Evolutionary conservation across 1,140 invertebrate genomes (phyloP), one percentile per base, ranked within the genome.

Genomic region (Phymorhynchus buccinoides): DNA sequence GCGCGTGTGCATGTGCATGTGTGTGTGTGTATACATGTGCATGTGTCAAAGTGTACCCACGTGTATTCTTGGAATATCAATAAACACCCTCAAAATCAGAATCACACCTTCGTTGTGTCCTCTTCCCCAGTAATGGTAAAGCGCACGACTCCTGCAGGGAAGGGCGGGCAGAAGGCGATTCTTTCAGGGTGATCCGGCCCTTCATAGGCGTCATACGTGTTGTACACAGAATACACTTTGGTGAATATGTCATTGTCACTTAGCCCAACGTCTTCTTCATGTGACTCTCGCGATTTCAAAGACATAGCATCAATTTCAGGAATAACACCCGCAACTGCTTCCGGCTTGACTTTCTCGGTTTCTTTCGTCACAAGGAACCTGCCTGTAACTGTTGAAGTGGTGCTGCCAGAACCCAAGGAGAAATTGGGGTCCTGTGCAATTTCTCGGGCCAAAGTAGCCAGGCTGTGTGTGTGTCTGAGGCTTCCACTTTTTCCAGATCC

Each of bases 171-270:
- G 3, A 83, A 62, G 14, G 62, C 14, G 3, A 22, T 16, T 30
- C 41, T 44, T 18, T 35, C 68, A 44, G 35, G n/a, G 4, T 22
- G 77, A 32, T 79, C 77, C 30, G 22, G 27, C 14, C 37, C 22
- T 30, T 83, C 41, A 39, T 83, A 83, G 9, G n/a, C 73, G 81
- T 83, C 81, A 22, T 83, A 83, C 6, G 66, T 83, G 66, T 83
- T 83, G 81, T 71, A 79, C 42, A 52, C 22, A 2, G 1, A 52
- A 14, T 56, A 48, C 4, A 37, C 75, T 4, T 41, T 78, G 16
- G 2, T 39, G 22, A 78, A 78, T 27, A 41, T 12, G n/a, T n/a
- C 75, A 27, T n/a, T 14, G 30, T 41, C 75, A 12, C 14, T 27
- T n/a, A n/a, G n/a, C n/a, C n/a, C n/a, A n/a, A n/a, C n/a, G n/a